A percentile compares a stretch with the other conserved stretches of the same genome.
Conservation (phyloP, 1,140 invertebrate genomes). For the Drosophila cardini region DNA sequence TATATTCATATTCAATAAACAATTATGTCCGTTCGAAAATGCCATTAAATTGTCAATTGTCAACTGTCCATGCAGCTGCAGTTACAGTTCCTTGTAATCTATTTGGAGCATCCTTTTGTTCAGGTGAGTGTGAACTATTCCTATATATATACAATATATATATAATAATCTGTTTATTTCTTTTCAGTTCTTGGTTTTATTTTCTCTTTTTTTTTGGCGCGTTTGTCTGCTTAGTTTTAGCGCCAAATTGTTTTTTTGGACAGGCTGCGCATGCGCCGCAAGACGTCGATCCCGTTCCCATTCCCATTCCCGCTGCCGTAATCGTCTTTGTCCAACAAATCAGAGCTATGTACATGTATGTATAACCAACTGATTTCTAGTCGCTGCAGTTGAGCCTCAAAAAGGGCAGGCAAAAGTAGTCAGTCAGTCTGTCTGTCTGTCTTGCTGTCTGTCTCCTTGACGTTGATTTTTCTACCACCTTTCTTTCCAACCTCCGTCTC, state of each 20-base stretch:
- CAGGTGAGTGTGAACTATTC: slow-evolving; percentile 27
- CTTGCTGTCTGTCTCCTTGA: slow-evolving; percentile 40
- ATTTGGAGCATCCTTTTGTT: neutral
- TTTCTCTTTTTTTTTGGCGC: slow-evolving; percentile 62
- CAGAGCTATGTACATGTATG: slow-evolving; percentile 31
- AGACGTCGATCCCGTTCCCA: slow-evolving; percentile 60
- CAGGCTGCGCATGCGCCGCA: slow-evolving; percentile 77
- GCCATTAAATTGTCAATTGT: neutral
- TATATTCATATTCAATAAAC: slow-evolving; percentile 60
- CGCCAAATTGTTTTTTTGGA: slow-evolving; percentile 73
- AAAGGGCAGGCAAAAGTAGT: slow-evolving; percentile 24
- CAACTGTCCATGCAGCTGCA: neutral
- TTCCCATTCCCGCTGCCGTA: slow-evolving; percentile 12
- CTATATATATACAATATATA: neutral
- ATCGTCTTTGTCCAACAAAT: slow-evolving; percentile 56
- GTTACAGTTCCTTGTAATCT: neutral
- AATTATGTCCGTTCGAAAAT: slow-evolving; percentile 59
- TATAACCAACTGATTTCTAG: slow-evolving; percentile 64
- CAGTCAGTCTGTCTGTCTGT: slow-evolving; percentile 33
- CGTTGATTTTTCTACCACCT: slow-evolving; percentile 75
- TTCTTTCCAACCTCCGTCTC: slow-evolving; percentile 42
- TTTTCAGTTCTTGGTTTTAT: slow-evolving; percentile 12
- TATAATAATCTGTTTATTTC: slow-evolving; percentile 4
- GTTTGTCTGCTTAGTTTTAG: slow-evolving; percentile 64
- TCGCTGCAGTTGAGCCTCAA: slow-evolving; percentile 61